Percentiles rank a stretch among this genome's conserved stretches.
Evolutionary conservation across 2,888 invertebrate species (phyloP).

Genomic region (Melikaiella ostensackeni): DNA sequence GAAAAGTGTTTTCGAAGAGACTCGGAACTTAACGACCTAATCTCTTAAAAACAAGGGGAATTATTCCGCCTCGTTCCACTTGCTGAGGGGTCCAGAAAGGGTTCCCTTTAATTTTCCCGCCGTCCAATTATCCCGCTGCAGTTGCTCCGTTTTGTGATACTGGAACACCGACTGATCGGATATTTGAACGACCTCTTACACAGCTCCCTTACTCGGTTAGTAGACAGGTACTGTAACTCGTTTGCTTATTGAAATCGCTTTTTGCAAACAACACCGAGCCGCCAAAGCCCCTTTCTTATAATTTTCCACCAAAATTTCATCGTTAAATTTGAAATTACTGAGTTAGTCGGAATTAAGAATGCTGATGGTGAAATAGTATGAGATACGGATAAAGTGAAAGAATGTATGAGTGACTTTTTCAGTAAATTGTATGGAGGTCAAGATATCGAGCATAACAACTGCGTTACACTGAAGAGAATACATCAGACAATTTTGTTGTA

Average conservation of each 20-base stretch:
- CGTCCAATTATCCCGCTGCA: conserved; percentile 71
- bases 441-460: no score
- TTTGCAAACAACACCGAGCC: not conserved
- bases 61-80: conserved; percentile 69
- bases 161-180: conserved; percentile 55
- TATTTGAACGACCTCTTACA: conserved; percentile 54
- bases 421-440: no score
- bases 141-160: conserved; percentile 61
- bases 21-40: conserved; percentile 60
- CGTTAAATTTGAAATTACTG: not conserved
- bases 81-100: conserved; percentile 61
- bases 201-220: conserved; percentile 5
- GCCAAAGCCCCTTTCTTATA: not conserved
- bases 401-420: no score
- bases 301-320: not conserved
- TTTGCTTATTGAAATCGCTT: conserved; percentile 28
- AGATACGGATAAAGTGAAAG: no score
- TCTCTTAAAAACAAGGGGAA: conserved; percentile 70
- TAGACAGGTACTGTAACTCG: conserved; percentile 11
- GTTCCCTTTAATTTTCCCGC: conserved; percentile 73
- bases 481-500: no score
- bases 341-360: no score
- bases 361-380: no score
- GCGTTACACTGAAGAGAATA: no score
- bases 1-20: conserved; percentile 43